Conservation (phyloP, 2,113 vertebrate genomes). For the Cinclus mexicanus region DNA sequence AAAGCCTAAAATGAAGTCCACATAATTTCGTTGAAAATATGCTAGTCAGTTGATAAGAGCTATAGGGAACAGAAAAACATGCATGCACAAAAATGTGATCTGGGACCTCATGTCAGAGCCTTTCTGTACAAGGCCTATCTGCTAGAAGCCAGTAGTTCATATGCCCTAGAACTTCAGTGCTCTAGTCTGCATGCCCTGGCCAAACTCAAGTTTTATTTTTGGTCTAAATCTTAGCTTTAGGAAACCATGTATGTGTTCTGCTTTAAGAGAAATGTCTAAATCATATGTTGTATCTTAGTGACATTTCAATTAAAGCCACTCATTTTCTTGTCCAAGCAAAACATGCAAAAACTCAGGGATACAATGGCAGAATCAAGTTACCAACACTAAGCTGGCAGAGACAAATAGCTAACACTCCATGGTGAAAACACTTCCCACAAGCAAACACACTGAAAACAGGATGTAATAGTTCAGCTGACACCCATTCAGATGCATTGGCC, state of each 20-base stretch:
- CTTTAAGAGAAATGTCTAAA: constrained; percentile 25
- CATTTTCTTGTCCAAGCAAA: constrained; percentile 12
- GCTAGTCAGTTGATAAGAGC: not conserved
- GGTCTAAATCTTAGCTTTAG: not conserved
- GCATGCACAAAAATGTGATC: not conserved
- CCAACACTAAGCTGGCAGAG: not conserved
- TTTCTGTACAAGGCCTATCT: not conserved
- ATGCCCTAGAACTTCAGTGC: not conserved
- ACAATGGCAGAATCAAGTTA: not conserved
- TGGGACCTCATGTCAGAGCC: not conserved
- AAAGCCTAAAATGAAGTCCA: not conserved
- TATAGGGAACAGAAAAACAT: not conserved
- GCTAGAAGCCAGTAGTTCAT: not conserved
- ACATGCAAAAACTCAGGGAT: not conserved
- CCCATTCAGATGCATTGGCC: not conserved
- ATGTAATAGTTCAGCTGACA: not conserved
- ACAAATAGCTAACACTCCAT: not conserved
- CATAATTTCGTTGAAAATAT: not conserved
- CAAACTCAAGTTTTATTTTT: not conserved
- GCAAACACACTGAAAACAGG: not conserved
- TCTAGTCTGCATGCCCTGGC: not conserved
- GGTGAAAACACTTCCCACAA: not conserved
- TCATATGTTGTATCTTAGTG: not conserved
- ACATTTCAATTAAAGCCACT: not conserved
- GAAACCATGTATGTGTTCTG: not conserved